A percentile compares a stretch with the other conserved stretches of the same genome.
Conservation (phyloP, 2,797 vertebrate species). For the Fistularia commersonii region DNA sequence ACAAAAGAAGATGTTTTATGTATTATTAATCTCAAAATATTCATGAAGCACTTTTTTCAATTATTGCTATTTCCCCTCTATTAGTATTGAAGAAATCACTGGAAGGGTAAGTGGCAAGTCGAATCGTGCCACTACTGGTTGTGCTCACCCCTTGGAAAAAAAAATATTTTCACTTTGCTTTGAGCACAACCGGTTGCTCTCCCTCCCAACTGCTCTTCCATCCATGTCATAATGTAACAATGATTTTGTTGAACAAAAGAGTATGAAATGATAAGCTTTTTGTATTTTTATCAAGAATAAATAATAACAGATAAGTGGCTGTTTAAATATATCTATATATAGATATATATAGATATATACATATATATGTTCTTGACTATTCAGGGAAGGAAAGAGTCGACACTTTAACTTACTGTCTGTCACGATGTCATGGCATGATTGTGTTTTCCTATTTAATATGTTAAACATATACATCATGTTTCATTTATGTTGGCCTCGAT, state of each 20-base stretch:
- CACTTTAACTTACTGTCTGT: constrained; percentile 65
- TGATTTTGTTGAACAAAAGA: constrained; percentile 46
- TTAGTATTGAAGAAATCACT: constrained; percentile 46
- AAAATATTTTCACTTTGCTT: constrained; percentile 24
- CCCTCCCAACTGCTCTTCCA: constrained; percentile 37
- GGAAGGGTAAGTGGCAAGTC: constrained; percentile 25
- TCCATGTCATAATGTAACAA: constrained; percentile 3
- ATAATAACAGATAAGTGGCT: constrained; percentile 42
- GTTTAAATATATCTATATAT: constrained; percentile 2
- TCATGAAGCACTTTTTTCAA: constrained; percentile 77
- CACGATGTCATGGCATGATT: constrained; percentile 71
- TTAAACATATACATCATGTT: constrained; percentile 47
- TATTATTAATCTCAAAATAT: constrained; percentile 69
- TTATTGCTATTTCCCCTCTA: constrained; percentile 51
- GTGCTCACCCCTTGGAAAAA: constrained; percentile 20
- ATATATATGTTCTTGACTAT: constrained; percentile 37
- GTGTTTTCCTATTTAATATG: constrained; percentile 71
- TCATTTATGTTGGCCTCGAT: constrained; percentile 49
- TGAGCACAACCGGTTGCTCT: constrained; percentile 29
- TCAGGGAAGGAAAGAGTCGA: constrained; percentile 63
- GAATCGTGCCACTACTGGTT: constrained; percentile 22
- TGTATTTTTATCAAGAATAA: constrained; percentile 50
- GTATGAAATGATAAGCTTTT: constrained; percentile 45
- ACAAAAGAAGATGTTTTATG: constrained; percentile 67
- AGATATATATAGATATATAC: too few relatives aligned